Base-by-base conservation (phyloP, 2,113 vertebrate species). In the Bucco capensis region DNA sequence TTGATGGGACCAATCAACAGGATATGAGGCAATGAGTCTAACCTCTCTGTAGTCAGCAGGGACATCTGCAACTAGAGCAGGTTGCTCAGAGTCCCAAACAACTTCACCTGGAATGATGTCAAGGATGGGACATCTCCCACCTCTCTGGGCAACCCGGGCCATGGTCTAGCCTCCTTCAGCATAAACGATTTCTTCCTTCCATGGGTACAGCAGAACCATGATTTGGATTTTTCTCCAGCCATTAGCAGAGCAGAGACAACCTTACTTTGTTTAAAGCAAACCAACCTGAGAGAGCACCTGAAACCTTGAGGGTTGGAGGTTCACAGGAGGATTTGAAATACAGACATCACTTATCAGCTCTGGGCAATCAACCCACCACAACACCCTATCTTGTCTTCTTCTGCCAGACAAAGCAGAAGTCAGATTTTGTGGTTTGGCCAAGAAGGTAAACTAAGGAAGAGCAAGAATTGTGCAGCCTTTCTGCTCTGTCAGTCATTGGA, bases 341-440 rank as follows among this genome's bases (percentile, higher is more conserved):
- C 57, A 95, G 95, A 82, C 71, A 93, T 33, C 67, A 22, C 94
- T 95, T 96, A 97, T 95, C 96, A 92, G 91, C 84, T 49, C 69
- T 9, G 46, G 90, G 50, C 74, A 94, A 94, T 96, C 96, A 95
- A 91, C 86, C 88, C 65, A 93, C 95, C 89, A 72, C 97, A 96
- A 89, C 70, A 93, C 88, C 95, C 88, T 93, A 88, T 94, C 95
- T 89, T 76, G 94, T 62, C 50, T 86, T 90, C 74, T 65, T 83
- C 86, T 86, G 91, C 30, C 93, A 96, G 93, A 96, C 90, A 97
- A 96, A 97, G 96, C 96, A 89, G 94, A 96, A 96, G 97, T 97
- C 97, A 96, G 96, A 96, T 95, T 95, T 94, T 83, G 96, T 70
- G 95, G 96, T 74, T 91, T 93, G 93, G 96, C 79, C 3, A 5